A percentile compares a stretch with the other conserved stretches of the same genome.
Evolutionary conservation across 2,888 invertebrate species (phyloP).

Genomic region (Muschampia plurimacula): DNA sequence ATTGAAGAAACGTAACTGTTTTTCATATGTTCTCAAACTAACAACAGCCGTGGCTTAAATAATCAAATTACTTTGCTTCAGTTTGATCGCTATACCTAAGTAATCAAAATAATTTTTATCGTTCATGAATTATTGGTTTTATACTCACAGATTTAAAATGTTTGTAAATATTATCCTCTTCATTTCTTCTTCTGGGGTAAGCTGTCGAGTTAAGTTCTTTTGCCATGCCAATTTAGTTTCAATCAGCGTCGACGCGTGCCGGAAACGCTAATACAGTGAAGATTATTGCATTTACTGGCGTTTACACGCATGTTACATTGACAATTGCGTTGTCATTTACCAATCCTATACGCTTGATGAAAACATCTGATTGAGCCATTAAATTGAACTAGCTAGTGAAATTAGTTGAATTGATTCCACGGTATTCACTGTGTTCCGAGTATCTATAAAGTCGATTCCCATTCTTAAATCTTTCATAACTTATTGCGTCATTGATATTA

Average conservation of each 20-base stretch:
- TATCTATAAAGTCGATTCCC: neutral
- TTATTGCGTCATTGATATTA: neutral
- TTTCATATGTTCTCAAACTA: too few relatives aligned
- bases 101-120: too few relatives aligned
- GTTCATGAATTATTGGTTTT: too few relatives aligned
- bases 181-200: neutral
- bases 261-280: conserved; percentile 9
- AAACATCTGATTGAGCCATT: conserved; percentile 6
- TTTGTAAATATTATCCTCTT: neutral
- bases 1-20: too few relatives aligned
- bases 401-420: neutral
- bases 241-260: conserved; percentile 4
- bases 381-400: neutral
- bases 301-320: conserved; percentile 20
- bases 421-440: neutral
- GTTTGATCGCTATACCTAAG: too few relatives aligned
- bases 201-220: conserved; percentile 1
- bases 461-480: neutral
- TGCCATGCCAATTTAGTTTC: conserved; percentile 24
- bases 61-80: too few relatives aligned
- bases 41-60: too few relatives aligned
- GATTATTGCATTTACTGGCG: conserved; percentile 22
- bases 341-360: conserved; percentile 5
- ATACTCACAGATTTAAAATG: neutral
- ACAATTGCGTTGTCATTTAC: conserved; percentile 24